phyloP scores from a whole-genome alignment of 2,888 invertebrate genomes.

The Nesidiocoris tenuis region DNA sequence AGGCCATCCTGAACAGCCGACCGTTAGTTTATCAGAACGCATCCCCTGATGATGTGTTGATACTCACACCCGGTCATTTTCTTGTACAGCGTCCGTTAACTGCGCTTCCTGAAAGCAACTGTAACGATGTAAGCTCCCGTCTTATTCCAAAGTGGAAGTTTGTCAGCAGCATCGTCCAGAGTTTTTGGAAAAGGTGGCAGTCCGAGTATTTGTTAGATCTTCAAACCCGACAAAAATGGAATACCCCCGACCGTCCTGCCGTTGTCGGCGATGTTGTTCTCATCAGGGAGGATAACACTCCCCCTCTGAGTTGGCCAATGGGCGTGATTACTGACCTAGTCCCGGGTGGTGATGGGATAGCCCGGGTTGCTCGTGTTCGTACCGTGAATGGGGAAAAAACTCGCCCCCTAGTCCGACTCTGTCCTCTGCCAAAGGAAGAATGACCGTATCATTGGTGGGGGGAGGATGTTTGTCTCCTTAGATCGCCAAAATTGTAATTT shows the following conservation, averaged over 20 bases:
- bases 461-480: conserved; percentile 17
- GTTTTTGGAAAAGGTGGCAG: conserved; percentile 18
- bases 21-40: background rate
- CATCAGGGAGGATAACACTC: conserved; percentile 4
- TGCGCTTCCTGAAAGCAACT: background rate
- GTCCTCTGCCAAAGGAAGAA: conserved; percentile 16
- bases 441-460: conserved; percentile 5
- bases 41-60: conserved; percentile 4
- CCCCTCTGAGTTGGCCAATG: conserved; percentile 18
- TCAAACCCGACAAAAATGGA: conserved; percentile 13
- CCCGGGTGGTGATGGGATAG: conserved; percentile 5
- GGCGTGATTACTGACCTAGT: background rate
- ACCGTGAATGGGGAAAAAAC: background rate
- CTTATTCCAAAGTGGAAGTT: conserved; percentile 8
- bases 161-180: background rate
- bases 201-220: conserved; percentile 18
- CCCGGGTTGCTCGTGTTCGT: conserved; percentile 9
- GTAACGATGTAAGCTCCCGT: background rate
- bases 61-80: conserved; percentile 8
- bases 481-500: no score
- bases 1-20: conserved; percentile 13
- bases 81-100: conserved; percentile 12
- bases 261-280: conserved; percentile 16
- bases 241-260: conserved; percentile 3
- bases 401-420: conserved; percentile 2